Evolutionary conservation across 2,797 vertebrate genomes (phyloP).

Genomic region (Pelobates cultripes): DNA sequence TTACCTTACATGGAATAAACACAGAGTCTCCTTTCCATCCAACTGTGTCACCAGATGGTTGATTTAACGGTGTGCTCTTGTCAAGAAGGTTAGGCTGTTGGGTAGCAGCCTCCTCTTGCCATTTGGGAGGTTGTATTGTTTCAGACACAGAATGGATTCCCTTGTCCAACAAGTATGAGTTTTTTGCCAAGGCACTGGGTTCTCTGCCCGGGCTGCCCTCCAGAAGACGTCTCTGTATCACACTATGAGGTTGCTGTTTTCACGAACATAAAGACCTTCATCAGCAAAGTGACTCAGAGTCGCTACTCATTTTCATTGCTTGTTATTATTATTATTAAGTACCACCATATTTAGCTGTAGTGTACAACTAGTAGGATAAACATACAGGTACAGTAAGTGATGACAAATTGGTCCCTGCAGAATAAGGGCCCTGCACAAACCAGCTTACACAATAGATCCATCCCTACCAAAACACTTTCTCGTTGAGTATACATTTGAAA

Average conservation of each 20-base stretch:
- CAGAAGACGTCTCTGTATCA: constrained; percentile 89
- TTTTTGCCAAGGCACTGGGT: background rate
- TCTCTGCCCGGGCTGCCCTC: constrained; percentile 79
- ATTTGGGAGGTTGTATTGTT: background rate
- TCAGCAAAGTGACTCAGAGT: constrained; percentile 28
- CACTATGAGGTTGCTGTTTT: constrained; percentile 89
- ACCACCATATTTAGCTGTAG: too few species aligned
- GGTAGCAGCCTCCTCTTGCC: background rate
- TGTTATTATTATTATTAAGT: too few species aligned
- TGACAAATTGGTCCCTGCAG: too few species aligned
- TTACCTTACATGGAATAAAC: constrained; percentile 48
- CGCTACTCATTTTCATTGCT: too few species aligned
- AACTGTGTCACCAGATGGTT: constrained; percentile 63
- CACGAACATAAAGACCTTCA: constrained; percentile 45
- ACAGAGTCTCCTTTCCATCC: constrained; percentile 70
- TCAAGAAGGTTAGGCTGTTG: background rate
- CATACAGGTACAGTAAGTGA: too few species aligned
- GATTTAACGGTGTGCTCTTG: constrained; percentile 61
- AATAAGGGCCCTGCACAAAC: too few species aligned
- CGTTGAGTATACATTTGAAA: too few species aligned
- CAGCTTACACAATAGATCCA: too few species aligned
- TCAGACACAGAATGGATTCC: background rate
- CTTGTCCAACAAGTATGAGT: background rate
- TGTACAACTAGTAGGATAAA: too few species aligned
- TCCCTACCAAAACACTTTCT: too few species aligned